Percentiles rank a stretch among this genome's conserved stretches.
Conservation (phyloP, 2,113 vertebrate species). For the Sander lucioperca region DNA sequence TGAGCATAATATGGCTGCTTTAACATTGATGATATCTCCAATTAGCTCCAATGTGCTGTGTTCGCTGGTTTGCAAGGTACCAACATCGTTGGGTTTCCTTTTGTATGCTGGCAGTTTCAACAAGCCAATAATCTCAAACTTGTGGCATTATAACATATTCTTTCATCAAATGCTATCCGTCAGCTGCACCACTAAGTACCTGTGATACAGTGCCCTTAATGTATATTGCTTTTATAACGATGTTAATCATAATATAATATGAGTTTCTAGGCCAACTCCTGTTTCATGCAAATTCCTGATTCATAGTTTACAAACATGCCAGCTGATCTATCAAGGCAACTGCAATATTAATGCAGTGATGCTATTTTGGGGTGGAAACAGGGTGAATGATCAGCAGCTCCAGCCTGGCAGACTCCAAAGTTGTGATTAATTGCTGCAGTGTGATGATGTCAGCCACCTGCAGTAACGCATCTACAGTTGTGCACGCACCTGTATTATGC, state of each 20-base stretch:
- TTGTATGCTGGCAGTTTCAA: neutral
- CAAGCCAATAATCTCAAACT: neutral
- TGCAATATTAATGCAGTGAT: constrained; percentile 38
- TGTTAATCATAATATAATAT: neutral
- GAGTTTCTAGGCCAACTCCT: neutral
- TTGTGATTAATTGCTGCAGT: constrained; percentile 65
- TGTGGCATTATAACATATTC: neutral
- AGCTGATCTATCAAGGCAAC: constrained; percentile 11
- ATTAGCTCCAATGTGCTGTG: neutral
- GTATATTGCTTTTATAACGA: neutral
- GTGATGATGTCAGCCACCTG: constrained; percentile 67
- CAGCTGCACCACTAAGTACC: neutral
- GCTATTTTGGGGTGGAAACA: constrained; percentile 27
- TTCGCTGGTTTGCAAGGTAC: constrained; percentile 19
- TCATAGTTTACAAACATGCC: neutral
- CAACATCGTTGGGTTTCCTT: neutral
- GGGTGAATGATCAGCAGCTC: constrained; percentile 47
- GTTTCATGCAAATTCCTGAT: constrained; percentile 5
- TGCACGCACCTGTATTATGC: constrained; percentile 53
- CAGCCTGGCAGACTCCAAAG: constrained; percentile 45
- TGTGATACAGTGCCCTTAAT: neutral
- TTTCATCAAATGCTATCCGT: neutral
- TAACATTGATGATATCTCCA: constrained; percentile 16
- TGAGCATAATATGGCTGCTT: too few species aligned
- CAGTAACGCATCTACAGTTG: constrained; percentile 44